Evolutionary conservation across 1,140 invertebrate genomes (phyloP).

Genomic region (Lineus longissimus): DNA sequence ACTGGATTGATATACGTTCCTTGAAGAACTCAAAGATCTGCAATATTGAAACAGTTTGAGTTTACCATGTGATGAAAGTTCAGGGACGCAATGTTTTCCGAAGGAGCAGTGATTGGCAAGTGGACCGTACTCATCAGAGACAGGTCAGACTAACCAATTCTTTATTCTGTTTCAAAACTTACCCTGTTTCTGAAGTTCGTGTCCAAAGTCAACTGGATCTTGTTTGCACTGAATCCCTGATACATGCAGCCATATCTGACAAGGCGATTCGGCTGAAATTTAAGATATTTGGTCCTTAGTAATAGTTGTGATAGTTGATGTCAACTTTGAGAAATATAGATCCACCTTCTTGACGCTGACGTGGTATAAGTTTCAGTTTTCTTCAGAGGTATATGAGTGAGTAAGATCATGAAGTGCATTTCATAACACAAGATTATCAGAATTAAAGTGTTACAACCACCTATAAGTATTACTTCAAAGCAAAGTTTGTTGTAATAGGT

Average conservation of each 20-base stretch:
- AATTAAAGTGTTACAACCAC: no score
- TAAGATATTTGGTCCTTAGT: background rate
- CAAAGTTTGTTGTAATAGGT: no score
- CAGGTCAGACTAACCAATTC: background rate
- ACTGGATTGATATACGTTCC: constrained; percentile 41
- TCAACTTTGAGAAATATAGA: no score
- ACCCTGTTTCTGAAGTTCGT: constrained; percentile 38
- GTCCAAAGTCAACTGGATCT: constrained; percentile 30
- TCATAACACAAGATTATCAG: no score
- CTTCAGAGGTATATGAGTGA: background rate
- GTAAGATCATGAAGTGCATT: no score
- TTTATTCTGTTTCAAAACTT: no score
- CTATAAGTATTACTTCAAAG: no score
- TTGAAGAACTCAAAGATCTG: constrained; percentile 37
- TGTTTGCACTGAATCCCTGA: constrained; percentile 33
- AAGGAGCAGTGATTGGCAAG: no score
- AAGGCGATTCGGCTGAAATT: constrained; percentile 34
- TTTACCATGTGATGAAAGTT: no score
- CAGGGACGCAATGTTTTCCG: constrained; percentile 4
- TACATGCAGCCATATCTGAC: constrained; percentile 37
- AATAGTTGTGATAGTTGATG: no score
- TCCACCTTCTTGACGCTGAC: no score
- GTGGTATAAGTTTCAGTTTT: background rate
- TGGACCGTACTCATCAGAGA: background rate
- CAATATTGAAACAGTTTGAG: no score